phyloP scores from a whole-genome alignment of 2,888 invertebrate species.

The Holacanthella duospinosa region DNA sequence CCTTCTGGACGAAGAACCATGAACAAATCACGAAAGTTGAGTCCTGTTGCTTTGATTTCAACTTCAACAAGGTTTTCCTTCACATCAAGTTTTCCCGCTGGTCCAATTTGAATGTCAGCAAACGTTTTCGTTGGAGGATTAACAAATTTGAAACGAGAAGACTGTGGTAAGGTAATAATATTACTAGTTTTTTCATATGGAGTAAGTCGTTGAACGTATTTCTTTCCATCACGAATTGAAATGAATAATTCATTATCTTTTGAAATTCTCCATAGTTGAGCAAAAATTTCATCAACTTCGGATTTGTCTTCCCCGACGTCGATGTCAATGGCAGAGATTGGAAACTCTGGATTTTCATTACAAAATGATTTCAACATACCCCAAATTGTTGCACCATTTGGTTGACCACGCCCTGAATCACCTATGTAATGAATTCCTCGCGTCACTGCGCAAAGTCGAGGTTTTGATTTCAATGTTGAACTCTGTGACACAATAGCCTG shows the following conservation, averaged over 20 bases:
- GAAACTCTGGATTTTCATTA: background rate
- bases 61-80: background rate
- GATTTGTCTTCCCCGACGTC: background rate
- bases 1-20: background rate
- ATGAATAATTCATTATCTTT: background rate
- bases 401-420: background rate
- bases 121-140: background rate
- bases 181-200: background rate
- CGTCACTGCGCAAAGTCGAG: background rate
- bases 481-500: background rate
- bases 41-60: background rate
- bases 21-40: conserved; percentile 3
- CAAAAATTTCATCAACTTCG: background rate
- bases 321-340: background rate
- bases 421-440: conserved; percentile 5
- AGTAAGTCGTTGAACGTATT: background rate
- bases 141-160: background rate
- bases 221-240: background rate
- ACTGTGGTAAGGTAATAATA: background rate
- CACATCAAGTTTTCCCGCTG: background rate
- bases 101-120: conserved; percentile 1
- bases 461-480: background rate
- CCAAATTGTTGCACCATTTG: background rate
- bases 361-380: background rate
- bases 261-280: background rate